Percentiles rank a stretch among this genome's conserved stretches.
phyloP scores from a whole-genome alignment of 2,888 invertebrate genomes.

The Thera britannica region DNA sequence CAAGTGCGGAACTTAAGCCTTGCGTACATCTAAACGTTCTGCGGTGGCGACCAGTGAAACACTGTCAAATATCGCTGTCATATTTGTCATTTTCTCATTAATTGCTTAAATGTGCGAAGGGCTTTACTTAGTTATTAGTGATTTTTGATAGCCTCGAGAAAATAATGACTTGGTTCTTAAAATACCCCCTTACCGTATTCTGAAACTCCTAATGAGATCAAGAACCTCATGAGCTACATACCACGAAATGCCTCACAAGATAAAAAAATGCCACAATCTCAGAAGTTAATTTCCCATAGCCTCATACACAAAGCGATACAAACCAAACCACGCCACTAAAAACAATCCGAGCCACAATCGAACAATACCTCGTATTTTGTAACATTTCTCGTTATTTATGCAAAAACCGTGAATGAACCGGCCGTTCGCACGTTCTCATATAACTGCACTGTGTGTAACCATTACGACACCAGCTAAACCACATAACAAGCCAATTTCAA shows the following conservation, averaged over 20 bases:
- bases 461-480: conserved; percentile 40
- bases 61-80: too few species aligned
- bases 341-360: conserved; percentile 32
- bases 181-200: too few species aligned
- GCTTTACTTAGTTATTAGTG: too few species aligned
- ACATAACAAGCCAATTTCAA: conserved; percentile 17
- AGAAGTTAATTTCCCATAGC: conserved; percentile 31
- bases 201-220: not conserved
- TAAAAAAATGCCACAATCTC: conserved; percentile 25
- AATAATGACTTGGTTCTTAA: too few species aligned
- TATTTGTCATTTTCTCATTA: too few species aligned
- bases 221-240: conserved; percentile 20
- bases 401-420: conserved; percentile 46
- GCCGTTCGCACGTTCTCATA: conserved; percentile 43
- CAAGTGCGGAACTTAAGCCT: conserved; percentile 6
- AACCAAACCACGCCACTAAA: conserved; percentile 26
- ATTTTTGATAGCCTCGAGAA: too few species aligned
- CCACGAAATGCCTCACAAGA: conserved; percentile 15
- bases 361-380: conserved; percentile 44
- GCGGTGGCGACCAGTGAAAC: too few species aligned
- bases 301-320: conserved; percentile 27
- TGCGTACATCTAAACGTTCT: not conserved
- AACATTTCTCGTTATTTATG: conserved; percentile 43
- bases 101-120: too few species aligned
- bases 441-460: conserved; percentile 47